Evolutionary conservation across 2,113 vertebrate species (phyloP).

Genomic region (Bucco capensis): DNA sequence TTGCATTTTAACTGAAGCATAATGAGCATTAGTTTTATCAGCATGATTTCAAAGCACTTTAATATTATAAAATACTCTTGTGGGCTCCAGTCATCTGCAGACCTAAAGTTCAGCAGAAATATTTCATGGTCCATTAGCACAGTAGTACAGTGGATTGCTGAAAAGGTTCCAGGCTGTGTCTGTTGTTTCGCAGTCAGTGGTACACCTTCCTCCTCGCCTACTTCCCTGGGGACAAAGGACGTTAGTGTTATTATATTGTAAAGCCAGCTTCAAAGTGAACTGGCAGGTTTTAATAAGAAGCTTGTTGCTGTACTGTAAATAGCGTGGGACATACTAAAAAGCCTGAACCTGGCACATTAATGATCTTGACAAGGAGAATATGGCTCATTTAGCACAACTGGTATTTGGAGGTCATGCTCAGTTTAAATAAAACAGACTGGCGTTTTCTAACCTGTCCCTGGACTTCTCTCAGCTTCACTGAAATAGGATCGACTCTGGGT

Average conservation of each 20-base stretch:
- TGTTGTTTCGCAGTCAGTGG: neutral
- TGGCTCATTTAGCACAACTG: slow-evolving; percentile 37
- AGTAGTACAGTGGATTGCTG: neutral
- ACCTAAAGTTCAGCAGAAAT: slow-evolving; percentile 16
- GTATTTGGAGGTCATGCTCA: slow-evolving; percentile 12
- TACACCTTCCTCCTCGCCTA: slow-evolving; percentile 4
- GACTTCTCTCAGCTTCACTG: neutral
- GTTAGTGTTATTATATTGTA: neutral
- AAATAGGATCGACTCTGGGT: neutral
- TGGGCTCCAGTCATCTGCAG: neutral
- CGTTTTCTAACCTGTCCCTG: neutral
- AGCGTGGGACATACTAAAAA: neutral
- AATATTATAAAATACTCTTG: neutral
- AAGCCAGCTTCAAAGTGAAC: slow-evolving; percentile 46
- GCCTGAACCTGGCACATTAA: neutral
- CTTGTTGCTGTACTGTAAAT: slow-evolving; percentile 27
- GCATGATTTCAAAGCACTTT: neutral
- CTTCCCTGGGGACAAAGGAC: slow-evolving; percentile 12
- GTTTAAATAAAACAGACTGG: neutral
- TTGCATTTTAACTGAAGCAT: slow-evolving; percentile 12
- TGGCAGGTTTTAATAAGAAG: slow-evolving; percentile 21
- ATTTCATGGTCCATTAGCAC: slow-evolving; percentile 26
- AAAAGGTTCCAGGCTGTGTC: neutral
- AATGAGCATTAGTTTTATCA: slow-evolving; percentile 1
- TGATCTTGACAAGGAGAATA: neutral